Conservation (phyloP, 2,888 invertebrate genomes). For the Nemurella pictetii region DNA sequence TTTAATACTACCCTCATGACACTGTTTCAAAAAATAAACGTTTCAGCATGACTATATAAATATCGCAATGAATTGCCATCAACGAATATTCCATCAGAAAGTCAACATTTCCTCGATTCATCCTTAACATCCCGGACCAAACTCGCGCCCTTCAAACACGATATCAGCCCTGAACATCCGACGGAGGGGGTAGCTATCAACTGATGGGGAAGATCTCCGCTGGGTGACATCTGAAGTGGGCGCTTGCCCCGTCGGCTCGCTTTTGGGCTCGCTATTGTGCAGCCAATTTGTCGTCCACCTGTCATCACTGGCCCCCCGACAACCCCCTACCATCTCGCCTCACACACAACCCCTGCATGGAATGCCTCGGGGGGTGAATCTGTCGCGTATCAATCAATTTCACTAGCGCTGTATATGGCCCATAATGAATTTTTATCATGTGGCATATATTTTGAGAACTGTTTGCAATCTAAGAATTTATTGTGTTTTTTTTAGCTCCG, state of each 20-base stretch:
- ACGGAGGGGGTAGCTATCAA: background rate
- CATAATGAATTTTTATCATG: background rate
- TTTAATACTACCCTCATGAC: too few relatives aligned
- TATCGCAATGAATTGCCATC: too few relatives aligned
- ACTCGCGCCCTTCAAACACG: too few relatives aligned
- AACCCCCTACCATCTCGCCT: background rate
- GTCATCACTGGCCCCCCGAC: background rate
- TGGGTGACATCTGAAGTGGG: constrained; percentile 23
- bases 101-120: too few relatives aligned
- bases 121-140: too few relatives aligned
- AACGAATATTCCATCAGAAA: too few relatives aligned
- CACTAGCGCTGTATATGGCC: background rate
- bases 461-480: background rate
- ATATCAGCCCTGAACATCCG: too few relatives aligned
- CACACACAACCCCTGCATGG: background rate
- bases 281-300: constrained; percentile 23
- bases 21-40: too few relatives aligned
- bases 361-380: background rate
- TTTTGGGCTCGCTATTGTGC: background rate
- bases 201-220: background rate
- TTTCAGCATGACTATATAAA: too few relatives aligned
- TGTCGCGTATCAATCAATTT: background rate
- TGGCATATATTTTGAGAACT: background rate
- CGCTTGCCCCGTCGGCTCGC: background rate
- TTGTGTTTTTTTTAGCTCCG: background rate